Base-by-base conservation (phyloP, 1,140 invertebrate genomes). In the Ericerus pela region DNA sequence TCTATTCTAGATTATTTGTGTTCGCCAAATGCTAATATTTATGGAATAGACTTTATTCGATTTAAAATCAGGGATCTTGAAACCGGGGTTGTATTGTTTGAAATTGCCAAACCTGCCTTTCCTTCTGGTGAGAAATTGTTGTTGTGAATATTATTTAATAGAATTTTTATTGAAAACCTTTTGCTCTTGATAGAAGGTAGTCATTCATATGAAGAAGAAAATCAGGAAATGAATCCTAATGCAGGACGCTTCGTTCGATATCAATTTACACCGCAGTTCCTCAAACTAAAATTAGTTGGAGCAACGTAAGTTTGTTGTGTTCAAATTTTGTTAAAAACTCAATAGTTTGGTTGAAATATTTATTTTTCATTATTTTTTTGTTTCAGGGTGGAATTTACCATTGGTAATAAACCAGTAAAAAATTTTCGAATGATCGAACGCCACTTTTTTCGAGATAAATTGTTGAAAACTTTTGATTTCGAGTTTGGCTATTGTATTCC, bases 401-500 rank as follows among this genome's bases (percentile, higher is more conserved):
- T 98, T 18, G 95, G 95, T 29, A 76, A 81, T 59, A 80, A 84
- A 62, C 83, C 91, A 33, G 88, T 98, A 0, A 91, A 88, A 61
- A 92, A 93, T 67, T 98, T 99, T 68, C 76, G 94, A 43, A 99
- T 99, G 95, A 96, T 99, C 62, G 95, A 99, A 69, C 81, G 89
- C 27, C 94, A 98, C 69, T 98, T 90, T 72, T 99, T 97, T 70
- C 77, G 87, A 47, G 90, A 98, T 64, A 84, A 81, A 56, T 70
- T 96, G 41, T 75, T 99, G 11, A 99, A 99, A 73, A 95, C 88
- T n/a, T 99, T 98, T 73, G 95, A 99, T 69, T 99, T 99, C 79
- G 91, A 98, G 69, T 99, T 99, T 78, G 94, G 94, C 41, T 99
- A 96, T 71, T 97, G 94, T 67, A 97, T 99, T 72, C 95, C 95